Percentiles rank a stretch among this genome's conserved stretches.
Conservation (phyloP, 2,113 vertebrate species). For the Colossoma macropomum region DNA sequence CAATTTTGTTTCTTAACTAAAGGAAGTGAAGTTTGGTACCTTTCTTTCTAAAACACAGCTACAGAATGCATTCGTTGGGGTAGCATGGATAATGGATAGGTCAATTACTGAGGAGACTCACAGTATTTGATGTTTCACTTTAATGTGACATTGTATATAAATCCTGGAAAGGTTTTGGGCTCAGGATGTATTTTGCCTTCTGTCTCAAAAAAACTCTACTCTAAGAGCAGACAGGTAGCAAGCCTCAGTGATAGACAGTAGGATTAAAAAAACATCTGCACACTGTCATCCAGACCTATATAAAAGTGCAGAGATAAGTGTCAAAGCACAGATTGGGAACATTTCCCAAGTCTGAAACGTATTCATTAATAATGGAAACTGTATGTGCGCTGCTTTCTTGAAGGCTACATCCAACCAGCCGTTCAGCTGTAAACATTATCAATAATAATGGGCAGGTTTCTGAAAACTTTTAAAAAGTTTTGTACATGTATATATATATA, state of each 20-base stretch:
- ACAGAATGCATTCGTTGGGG: no score
- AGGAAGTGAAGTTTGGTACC: no score
- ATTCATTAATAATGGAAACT: neutral
- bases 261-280: conserved; percentile 48
- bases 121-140: no score
- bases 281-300: conserved; percentile 31
- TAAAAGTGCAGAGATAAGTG: conserved; percentile 33
- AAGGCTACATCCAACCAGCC: neutral
- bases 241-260: conserved; percentile 30
- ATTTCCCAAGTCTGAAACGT: neutral
- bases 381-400: neutral
- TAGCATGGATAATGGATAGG: no score
- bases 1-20: no score
- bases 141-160: neutral
- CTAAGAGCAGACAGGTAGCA: conserved; percentile 12
- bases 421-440: neutral
- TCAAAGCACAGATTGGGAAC: conserved; percentile 36
- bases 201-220: conserved; percentile 7
- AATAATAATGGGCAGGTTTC: neutral
- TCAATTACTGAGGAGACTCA: no score
- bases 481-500: no score
- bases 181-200: conserved; percentile 2
- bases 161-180: conserved; percentile 18
- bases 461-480: neutral
- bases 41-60: no score